Conservation (phyloP, 2,888 invertebrate species). For the Drosophila koepferae region DNA sequence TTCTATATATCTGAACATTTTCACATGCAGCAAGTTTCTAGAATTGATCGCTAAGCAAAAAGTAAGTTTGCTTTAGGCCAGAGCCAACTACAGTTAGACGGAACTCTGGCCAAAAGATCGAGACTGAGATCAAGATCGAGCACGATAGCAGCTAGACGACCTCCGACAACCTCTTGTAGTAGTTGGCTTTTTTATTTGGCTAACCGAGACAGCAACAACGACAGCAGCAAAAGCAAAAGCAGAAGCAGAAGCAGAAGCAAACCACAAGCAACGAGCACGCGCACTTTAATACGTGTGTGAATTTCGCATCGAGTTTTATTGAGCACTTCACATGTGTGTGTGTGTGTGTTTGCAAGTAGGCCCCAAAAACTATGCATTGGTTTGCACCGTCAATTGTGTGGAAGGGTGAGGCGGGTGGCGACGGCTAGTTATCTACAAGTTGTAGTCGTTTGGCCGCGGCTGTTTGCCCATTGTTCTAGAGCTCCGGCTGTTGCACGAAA, state of each 20-base stretch:
- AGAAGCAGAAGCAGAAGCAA: slow-evolving; percentile 17
- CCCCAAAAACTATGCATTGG: slow-evolving; percentile 65
- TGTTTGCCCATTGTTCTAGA: slow-evolving; percentile 75
- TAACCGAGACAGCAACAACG: slow-evolving; percentile 14
- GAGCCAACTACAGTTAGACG: slow-evolving; percentile 33
- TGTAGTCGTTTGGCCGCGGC: slow-evolving; percentile 49
- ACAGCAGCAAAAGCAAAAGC: slow-evolving; percentile 7
- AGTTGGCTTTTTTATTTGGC: slow-evolving; percentile 47
- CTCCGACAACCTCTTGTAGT: slow-evolving; percentile 45
- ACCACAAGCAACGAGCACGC: slow-evolving; percentile 55
- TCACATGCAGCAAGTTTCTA: background rate
- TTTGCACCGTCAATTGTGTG: slow-evolving; percentile 38
- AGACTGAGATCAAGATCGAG: slow-evolving; percentile 47
- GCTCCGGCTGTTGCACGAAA: slow-evolving; percentile 75
- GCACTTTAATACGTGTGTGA: slow-evolving; percentile 66
- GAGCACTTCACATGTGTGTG: slow-evolving; percentile 34
- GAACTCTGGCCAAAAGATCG: slow-evolving; percentile 17
- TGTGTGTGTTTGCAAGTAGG: slow-evolving; percentile 26
- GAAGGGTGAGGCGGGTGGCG: background rate
- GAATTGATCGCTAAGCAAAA: background rate
- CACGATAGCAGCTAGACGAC: slow-evolving; percentile 46
- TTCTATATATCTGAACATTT: background rate
- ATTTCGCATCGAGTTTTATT: slow-evolving; percentile 61
- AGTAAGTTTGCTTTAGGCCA: slow-evolving; percentile 8
- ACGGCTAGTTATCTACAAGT: slow-evolving; percentile 51